Percentiles rank a stretch among this genome's conserved stretches.
Conservation (phyloP, 2,888 invertebrate species). For the Coronaproctus castanopsis region DNA sequence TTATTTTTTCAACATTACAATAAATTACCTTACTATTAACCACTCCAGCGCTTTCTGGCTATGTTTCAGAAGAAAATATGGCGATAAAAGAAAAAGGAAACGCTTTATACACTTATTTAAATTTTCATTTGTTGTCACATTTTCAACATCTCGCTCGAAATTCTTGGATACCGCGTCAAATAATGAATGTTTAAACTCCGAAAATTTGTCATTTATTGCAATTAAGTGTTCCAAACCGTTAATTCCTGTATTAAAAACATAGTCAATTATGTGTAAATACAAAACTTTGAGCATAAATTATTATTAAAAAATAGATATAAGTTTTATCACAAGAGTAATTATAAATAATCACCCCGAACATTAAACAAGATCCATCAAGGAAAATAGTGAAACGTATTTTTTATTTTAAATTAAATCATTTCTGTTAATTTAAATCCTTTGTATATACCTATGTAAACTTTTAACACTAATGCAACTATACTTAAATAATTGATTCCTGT, state of each 20-base stretch:
- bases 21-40: conserved; percentile 44
- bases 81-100: conserved; percentile 63
- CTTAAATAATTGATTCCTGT: background rate
- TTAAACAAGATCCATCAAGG: background rate
- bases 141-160: conserved; percentile 62
- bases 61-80: conserved; percentile 65
- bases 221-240: conserved; percentile 69
- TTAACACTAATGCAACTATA: background rate
- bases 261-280: no score
- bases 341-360: no score
- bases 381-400: no score
- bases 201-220: conserved; percentile 47
- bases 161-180: conserved; percentile 56
- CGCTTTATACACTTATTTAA: conserved; percentile 52
- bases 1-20: background rate
- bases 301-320: no score
- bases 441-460: no score
- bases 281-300: no score
- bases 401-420: no score
- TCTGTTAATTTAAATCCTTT: no score
- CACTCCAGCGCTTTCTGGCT: conserved; percentile 87
- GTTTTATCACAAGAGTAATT: background rate
- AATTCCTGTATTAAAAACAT: conserved; percentile 30
- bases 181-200: conserved; percentile 48
- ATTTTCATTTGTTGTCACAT: conserved; percentile 47